Percentiles rank a stretch among this genome's conserved stretches.
Evolutionary conservation across 2,113 vertebrate genomes (phyloP).

Genomic region (Coregonus clupeaformis): DNA sequence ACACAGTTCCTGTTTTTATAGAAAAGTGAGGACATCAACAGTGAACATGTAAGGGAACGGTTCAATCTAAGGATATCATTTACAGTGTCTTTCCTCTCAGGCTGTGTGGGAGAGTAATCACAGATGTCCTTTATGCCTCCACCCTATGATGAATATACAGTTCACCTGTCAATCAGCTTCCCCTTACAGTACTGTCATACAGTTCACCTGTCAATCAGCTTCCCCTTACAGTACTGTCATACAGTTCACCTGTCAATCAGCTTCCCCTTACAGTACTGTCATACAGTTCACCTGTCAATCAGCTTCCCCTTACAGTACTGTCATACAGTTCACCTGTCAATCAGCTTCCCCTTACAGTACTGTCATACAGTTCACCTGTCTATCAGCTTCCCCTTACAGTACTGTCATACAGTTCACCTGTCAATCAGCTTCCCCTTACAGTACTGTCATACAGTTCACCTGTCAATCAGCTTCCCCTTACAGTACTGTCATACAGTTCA

Average conservation of each 20-base stretch:
- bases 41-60: no score
- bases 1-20: no score
- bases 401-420: background rate
- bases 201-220: background rate
- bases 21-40: no score
- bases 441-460: background rate
- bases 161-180: slow-evolving; percentile 32
- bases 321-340: slow-evolving; percentile 36
- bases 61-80: slow-evolving; percentile 47
- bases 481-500: slow-evolving; percentile 17
- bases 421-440: background rate
- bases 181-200: slow-evolving; percentile 16
- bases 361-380: slow-evolving; percentile 10
- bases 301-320: background rate
- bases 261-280: no score
- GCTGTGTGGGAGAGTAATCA: slow-evolving; percentile 51
- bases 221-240: background rate
- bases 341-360: slow-evolving; percentile 8
- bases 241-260: background rate
- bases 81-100: slow-evolving; percentile 46
- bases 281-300: background rate
- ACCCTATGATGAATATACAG: slow-evolving; percentile 37
- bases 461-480: background rate
- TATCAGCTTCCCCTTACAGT: background rate
- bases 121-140: slow-evolving; percentile 51